phyloP scores from a whole-genome alignment of 1,140 invertebrate species.

The Probaryconus sp. region DNA sequence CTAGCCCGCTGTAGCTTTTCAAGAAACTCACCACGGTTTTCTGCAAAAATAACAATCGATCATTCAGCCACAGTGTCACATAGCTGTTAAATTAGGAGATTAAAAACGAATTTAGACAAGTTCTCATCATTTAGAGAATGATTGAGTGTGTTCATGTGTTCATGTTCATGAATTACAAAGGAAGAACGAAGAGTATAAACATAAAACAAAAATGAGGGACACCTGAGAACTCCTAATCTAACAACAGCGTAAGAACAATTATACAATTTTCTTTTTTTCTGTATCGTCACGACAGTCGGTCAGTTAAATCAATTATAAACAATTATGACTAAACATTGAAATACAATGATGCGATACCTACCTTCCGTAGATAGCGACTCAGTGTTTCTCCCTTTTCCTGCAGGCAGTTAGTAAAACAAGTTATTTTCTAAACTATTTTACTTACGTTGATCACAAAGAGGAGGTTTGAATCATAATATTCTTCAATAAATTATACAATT shows the following conservation, averaged over 20 bases:
- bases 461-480: conserved; percentile 35
- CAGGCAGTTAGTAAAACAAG: conserved; percentile 77
- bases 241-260: conserved; percentile 18
- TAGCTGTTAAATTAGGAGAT: conserved; percentile 42
- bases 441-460: conserved; percentile 73
- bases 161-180: neutral
- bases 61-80: neutral
- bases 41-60: conserved; percentile 78
- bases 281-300: no score
- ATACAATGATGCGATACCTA: conserved; percentile 71
- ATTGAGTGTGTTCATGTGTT: no score
- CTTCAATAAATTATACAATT: conserved; percentile 16
- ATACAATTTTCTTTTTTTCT: conserved; percentile 1
- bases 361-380: conserved; percentile 81
- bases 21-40: conserved; percentile 96
- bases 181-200: neutral
- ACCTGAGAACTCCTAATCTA: conserved; percentile 40
- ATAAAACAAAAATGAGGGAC: neutral
- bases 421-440: conserved; percentile 73
- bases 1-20: conserved; percentile 95
- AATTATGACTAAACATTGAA: conserved; percentile 15
- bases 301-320: no score
- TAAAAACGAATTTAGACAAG: conserved; percentile 2
- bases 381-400: conserved; percentile 80
- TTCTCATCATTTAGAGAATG: conserved; percentile 24